Base-by-base conservation (phyloP, 92 coral and sea anemone species). In the Bergia puertoricense region DNA sequence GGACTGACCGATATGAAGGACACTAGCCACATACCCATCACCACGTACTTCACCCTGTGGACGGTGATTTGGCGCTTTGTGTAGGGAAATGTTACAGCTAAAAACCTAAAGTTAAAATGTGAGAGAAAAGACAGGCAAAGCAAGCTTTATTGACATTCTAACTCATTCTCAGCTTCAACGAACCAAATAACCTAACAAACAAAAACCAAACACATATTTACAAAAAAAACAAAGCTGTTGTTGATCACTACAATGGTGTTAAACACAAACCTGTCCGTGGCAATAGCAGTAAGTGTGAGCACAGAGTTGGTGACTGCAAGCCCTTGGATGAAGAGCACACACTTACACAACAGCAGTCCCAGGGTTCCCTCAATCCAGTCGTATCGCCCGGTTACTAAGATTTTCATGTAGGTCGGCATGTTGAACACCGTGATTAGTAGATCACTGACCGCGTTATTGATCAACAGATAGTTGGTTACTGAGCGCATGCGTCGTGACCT, bases 351-450 rank as follows among this genome's bases (percentile, higher is more conserved):
- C 41, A 69, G 78, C 65, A 83, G 40, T 14, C 86, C 86, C n/a
- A 83, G 42, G 41, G 86, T 69, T 45, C 86, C 86, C 30, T 68
- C 65, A 45, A 69, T 45, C 86, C 86, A 83, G 51, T 83, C 78
- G 20, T 83, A 83, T 15, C 44, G 74, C 23, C 62, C 86, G 10
- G 86, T 83, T 23, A 83, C 59, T 37, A 83, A 44, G 43, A 83
- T 83, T 7, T 84, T 73, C 79, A 84, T 84, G 79, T 84, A 84
- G 79, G 87, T 84, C 16, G 87, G 87, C 87, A 84, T 84, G 79
- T 84, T 84, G 46, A 84, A 84, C 66, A 84, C 87, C 22, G 87
- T 84, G 62, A 84, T 84, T 6, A 84, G 69, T 15, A 84, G 79
- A 38, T 84, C 87, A 37, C 87, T 84, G 67, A 30, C 39, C 67